Conservation (phyloP, 2,888 invertebrate genomes). For the Sarcophaga variegata region DNA sequence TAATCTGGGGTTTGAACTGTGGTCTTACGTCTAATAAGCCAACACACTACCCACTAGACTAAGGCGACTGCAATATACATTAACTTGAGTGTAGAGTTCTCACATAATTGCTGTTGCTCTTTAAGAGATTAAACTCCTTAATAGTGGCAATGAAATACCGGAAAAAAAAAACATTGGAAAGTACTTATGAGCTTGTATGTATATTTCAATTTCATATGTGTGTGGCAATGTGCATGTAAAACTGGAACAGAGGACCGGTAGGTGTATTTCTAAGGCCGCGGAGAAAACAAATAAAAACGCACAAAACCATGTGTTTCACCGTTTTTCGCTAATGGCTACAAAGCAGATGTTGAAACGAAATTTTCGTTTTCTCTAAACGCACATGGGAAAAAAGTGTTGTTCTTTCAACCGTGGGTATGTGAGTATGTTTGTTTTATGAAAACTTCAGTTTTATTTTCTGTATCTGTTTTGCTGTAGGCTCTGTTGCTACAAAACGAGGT, state of each 20-base stretch:
- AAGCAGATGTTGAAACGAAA: constrained; percentile 47
- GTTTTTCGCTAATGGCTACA: constrained; percentile 46
- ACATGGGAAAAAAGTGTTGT: neutral
- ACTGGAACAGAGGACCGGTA: neutral
- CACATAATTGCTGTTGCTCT: too few relatives aligned
- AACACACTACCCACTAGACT: too few relatives aligned
- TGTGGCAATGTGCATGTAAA: neutral
- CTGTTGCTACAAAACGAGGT: constrained; percentile 8
- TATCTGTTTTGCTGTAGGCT: constrained; percentile 22
- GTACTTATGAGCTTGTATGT: neutral
- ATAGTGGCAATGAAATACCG: neutral
- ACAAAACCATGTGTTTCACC: neutral
- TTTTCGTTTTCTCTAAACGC: constrained; percentile 15
- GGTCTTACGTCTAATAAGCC: too few relatives aligned
- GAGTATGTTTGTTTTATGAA: neutral
- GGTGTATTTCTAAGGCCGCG: neutral
- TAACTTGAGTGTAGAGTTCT: too few relatives aligned
- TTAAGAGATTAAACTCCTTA: neutral
- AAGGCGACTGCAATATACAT: too few relatives aligned
- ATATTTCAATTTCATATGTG: constrained; percentile 1
- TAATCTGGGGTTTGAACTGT: too few relatives aligned
- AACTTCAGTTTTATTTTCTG: neutral
- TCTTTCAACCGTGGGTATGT: neutral
- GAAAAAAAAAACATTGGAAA: neutral
- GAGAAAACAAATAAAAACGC: neutral